Percentiles rank a stretch among this genome's conserved stretches.
Evolutionary conservation across 2,797 vertebrate genomes (phyloP).

Genomic region (Rhadinocentrus ornatus): DNA sequence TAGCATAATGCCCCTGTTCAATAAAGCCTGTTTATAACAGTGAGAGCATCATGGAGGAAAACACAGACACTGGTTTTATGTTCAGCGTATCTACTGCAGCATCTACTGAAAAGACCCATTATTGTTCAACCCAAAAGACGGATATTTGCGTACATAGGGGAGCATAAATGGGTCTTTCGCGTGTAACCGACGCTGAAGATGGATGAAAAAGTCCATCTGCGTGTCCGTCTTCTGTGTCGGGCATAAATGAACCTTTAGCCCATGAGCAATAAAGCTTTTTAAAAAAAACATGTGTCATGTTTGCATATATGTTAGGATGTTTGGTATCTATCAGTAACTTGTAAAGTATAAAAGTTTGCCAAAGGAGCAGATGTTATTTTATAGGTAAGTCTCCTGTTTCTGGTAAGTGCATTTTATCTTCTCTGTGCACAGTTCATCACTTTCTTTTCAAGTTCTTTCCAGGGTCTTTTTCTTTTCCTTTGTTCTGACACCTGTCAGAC

Average conservation of each 20-base stretch:
- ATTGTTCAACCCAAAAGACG: no score
- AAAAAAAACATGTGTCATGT: background rate
- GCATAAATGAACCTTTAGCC: no score
- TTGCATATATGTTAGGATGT: background rate
- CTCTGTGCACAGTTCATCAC: background rate
- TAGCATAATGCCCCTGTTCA: background rate
- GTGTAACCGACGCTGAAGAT: no score
- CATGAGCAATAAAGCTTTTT: background rate
- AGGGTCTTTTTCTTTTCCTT: background rate
- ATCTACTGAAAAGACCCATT: background rate
- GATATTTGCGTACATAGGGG: no score
- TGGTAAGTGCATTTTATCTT: background rate
- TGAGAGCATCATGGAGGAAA: background rate
- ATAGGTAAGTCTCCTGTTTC: background rate
- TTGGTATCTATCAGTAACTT: background rate
- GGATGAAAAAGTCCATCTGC: no score
- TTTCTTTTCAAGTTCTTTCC: background rate
- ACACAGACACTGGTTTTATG: background rate
- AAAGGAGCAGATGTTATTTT: background rate
- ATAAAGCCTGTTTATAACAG: background rate
- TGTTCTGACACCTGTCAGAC: constrained; percentile 19
- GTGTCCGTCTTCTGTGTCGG: no score
- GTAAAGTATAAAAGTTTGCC: background rate
- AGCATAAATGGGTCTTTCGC: no score
- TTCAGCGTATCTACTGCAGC: background rate